A percentile compares a stretch with the other conserved stretches of the same genome.
Conservation (phyloP, 2,113 vertebrate species). For the Tachycineta bicolor region DNA sequence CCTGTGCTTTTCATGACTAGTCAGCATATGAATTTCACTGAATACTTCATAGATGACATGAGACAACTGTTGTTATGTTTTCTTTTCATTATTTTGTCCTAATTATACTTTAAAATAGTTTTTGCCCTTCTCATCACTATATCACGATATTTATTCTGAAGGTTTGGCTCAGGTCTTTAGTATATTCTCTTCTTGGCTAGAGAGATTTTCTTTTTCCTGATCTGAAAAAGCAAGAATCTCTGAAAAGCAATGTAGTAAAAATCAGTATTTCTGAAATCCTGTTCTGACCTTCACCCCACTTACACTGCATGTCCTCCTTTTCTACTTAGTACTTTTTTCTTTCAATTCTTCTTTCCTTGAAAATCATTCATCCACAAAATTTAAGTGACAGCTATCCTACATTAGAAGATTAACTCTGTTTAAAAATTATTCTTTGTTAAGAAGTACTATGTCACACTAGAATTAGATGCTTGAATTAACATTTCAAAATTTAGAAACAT, state of each 20-base stretch:
- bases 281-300: constrained; percentile 8
- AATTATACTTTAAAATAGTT: not conserved
- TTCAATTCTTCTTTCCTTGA: constrained; percentile 2
- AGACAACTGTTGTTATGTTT: not conserved
- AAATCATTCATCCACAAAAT: constrained; percentile 21
- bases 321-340: not conserved
- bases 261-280: not conserved
- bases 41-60: not conserved
- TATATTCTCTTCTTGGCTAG: not conserved
- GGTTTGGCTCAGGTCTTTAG: not conserved
- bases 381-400: constrained; percentile 47
- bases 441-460: constrained; percentile 6
- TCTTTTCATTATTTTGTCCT: not conserved
- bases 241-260: not conserved
- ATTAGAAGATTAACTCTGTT: constrained; percentile 60
- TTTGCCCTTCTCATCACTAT: not conserved
- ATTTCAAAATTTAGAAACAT: constrained; percentile 48
- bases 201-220: not conserved
- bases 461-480: constrained; percentile 68
- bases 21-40: not conserved
- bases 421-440: constrained; percentile 37
- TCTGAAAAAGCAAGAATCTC: not conserved
- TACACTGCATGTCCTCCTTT: not conserved
- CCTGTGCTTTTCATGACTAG: not conserved
- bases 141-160: not conserved